Percentiles rank a stretch among this genome's conserved stretches.
Conservation (phyloP, 2,113 vertebrate genomes). For the Syngnathus floridae region DNA sequence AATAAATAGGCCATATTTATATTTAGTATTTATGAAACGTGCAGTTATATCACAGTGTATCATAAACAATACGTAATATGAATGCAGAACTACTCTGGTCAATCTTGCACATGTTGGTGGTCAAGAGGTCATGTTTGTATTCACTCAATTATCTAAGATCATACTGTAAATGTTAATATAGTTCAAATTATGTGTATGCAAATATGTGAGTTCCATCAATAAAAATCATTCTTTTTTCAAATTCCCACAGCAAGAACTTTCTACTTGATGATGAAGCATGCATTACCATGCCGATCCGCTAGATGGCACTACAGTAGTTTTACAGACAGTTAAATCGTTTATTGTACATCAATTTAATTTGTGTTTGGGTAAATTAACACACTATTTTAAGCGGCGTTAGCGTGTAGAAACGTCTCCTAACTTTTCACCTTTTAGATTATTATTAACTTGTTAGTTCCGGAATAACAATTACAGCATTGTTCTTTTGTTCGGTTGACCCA, state of each 20-base stretch:
- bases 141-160: conserved; percentile 56
- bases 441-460: neutral
- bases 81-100: conserved; percentile 47
- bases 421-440: neutral
- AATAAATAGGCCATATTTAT: conserved; percentile 56
- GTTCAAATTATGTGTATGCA: conserved; percentile 64
- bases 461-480: neutral
- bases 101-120: conserved; percentile 56
- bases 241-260: too few relatives aligned
- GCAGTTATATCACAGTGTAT: conserved; percentile 26
- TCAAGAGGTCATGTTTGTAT: conserved; percentile 60
- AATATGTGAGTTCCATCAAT: conserved; percentile 55
- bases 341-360: too few relatives aligned
- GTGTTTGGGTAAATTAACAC: neutral
- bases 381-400: neutral
- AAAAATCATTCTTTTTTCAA: conserved; percentile 53
- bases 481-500: neutral
- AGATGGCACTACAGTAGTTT: neutral
- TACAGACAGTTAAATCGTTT: too few relatives aligned
- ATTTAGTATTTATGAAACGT: conserved; percentile 28
- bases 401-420: neutral
- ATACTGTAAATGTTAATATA: conserved; percentile 60
- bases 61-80: conserved; percentile 50
- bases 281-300: neutral
- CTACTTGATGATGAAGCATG: neutral